A percentile compares a stretch with the other conserved stretches of the same genome.
These are phyloP conservation scores for Caenorhabditis zanzibari DNA, from an alignment of 2,888 invertebrate genomes.

Conservation along the genomic window DNA sequence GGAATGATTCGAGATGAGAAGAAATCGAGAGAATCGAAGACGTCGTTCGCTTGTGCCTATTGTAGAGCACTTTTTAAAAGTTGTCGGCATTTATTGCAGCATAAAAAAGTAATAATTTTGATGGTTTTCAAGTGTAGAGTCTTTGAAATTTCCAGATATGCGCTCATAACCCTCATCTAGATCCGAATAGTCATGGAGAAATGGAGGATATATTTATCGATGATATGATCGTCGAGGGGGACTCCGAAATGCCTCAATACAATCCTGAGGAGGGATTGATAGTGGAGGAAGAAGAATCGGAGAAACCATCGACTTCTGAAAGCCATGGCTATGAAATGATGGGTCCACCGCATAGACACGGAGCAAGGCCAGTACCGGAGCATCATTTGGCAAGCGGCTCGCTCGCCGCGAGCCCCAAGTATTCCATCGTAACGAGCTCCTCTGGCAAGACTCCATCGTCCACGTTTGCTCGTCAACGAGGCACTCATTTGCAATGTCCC, in stretches of 20 bases:
- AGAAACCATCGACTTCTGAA: not conserved
- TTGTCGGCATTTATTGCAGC: slow-evolving; percentile 22
- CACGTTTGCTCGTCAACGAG: slow-evolving; percentile 32
- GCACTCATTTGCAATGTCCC: slow-evolving; percentile 40
- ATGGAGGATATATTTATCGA: slow-evolving; percentile 28
- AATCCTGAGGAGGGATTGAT: too few relatives aligned
- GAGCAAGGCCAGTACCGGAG: not conserved
- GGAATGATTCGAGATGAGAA: slow-evolving; percentile 50
- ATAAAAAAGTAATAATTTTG: slow-evolving; percentile 57
- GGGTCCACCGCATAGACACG: slow-evolving; percentile 38
- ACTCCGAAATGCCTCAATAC: not conserved
- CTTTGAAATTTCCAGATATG: slow-evolving; percentile 30
- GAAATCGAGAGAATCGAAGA: slow-evolving; percentile 29
- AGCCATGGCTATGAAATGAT: not conserved
- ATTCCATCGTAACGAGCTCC: too few relatives aligned
- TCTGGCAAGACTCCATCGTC: not conserved
- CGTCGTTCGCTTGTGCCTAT: slow-evolving; percentile 31
- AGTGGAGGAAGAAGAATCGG: too few relatives aligned
- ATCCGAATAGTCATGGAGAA: not conserved
- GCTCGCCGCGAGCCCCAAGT: too few relatives aligned
- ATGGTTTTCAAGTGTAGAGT: too few relatives aligned
- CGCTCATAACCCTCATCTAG: not conserved
- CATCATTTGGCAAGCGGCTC: slow-evolving; percentile 18
- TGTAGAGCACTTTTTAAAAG: slow-evolving; percentile 40
- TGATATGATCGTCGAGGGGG: slow-evolving; percentile 34